Base-by-base conservation (phyloP, 2,797 vertebrate genomes). In the Pangasius mekongensis region DNA sequence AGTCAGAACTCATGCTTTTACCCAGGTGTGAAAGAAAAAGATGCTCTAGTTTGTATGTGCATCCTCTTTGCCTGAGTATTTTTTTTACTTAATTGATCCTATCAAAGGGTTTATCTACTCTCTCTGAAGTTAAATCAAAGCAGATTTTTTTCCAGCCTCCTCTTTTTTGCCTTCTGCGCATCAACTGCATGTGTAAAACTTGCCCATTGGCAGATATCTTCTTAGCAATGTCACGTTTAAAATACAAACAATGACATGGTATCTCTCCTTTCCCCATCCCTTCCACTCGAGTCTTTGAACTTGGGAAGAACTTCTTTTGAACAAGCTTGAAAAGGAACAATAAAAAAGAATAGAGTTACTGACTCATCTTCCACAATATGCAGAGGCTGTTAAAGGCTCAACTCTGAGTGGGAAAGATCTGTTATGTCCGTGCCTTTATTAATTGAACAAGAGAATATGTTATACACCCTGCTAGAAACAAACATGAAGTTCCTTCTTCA, bases 401-500 rank as follows among this genome's bases (percentile, higher is more conserved):
- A 62, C 60, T 20, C 74, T 39, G 64, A 84, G 66, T 83, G 58
- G 69, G 87, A 86, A 85, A 82, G 82, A 60, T 83, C 71, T 60
- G 81, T 86, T 54, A 54, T 89, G 89, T 89, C 84, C n/a, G 43
- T 83, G 88, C 87, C 80, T 88, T 89, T 88, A 89, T 90, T 91
- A 69, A 89, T 85, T 43, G 83, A 88, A 91, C 60, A 80, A 89
- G 78, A 84, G 84, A 58, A 85, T 62, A 78, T 87, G 80, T 86
- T 85, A 54, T 85, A 52, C 78, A 89, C 73, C 71, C 87, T 62
- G 64, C 74, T 87, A 86, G 83, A 93, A 93, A 90, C 93, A 91
- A 93, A 93, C 92, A 92, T 89, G 89, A 92, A 89, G 71, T 90
- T 92, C 89, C 94, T 93, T 92, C 94, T 93, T 95, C 91, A 64